phyloP scores from a whole-genome alignment of 1,140 invertebrate genomes.

The Ceratosolen solmsi region DNA sequence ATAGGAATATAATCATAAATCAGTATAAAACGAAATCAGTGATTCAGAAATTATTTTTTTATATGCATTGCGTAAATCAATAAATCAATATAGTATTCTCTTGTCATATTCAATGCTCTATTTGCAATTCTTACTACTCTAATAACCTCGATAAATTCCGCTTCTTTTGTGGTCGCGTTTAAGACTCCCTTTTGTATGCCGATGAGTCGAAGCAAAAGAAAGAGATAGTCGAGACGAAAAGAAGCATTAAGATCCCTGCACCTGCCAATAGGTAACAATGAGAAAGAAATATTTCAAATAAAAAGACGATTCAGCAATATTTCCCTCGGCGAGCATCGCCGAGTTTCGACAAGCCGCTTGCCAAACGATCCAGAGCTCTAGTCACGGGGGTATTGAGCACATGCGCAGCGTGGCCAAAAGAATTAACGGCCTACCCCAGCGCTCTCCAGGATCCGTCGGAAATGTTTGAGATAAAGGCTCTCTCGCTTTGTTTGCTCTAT shows the following conservation, averaged over 20 bases:
- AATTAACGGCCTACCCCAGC: constrained; percentile 26
- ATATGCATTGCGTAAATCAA: not conserved
- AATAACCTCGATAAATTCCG: constrained; percentile 47
- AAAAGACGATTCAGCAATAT: constrained; percentile 52
- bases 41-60: not conserved
- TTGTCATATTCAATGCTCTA: constrained; percentile 12
- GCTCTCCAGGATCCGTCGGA: not conserved
- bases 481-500: not conserved
- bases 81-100: constrained; percentile 18
- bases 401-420: not conserved
- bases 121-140: constrained; percentile 40
- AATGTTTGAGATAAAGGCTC: not conserved
- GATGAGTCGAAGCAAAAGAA: constrained; percentile 21
- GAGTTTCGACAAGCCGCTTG: constrained; percentile 28
- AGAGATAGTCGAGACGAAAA: constrained; percentile 26
- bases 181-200: constrained; percentile 17
- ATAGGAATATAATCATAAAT: no score
- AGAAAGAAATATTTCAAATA: constrained; percentile 50
- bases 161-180: not conserved
- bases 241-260: constrained; percentile 33
- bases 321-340: constrained; percentile 7
- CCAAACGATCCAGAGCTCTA: constrained; percentile 32
- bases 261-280: constrained; percentile 45
- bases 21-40: no score
- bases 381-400: not conserved